phyloP scores from a whole-genome alignment of 2,888 invertebrate species.

The Drosophila stalkeri region DNA sequence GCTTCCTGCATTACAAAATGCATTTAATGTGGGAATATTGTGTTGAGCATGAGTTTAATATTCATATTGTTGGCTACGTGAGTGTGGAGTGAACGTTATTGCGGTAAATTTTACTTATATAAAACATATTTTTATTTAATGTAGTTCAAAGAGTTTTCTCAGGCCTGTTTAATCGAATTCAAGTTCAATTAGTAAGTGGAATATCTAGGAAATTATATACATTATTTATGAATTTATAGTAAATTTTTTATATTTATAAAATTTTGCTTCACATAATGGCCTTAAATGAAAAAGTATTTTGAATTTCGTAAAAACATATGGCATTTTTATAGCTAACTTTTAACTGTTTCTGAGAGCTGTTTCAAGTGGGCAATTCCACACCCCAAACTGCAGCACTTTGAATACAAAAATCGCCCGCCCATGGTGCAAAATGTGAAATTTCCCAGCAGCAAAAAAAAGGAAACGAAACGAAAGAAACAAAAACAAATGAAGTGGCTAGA shows the following conservation, averaged over 20 bases:
- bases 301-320: conserved; percentile 26
- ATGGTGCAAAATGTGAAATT: conserved; percentile 40
- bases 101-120: conserved; percentile 8
- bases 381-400: conserved; percentile 30
- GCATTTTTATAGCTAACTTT: neutral
- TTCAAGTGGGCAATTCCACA: conserved; percentile 11
- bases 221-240: neutral
- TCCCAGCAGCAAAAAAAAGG: conserved; percentile 22
- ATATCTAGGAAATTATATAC: too few relatives aligned
- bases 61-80: conserved; percentile 8
- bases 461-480: conserved; percentile 19
- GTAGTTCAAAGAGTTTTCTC: neutral
- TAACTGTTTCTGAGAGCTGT: conserved; percentile 5
- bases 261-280: neutral
- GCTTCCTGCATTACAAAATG: conserved; percentile 68
- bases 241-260: neutral
- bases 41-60: conserved; percentile 43
- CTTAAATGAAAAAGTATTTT: neutral
- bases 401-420: conserved; percentile 10
- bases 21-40: conserved; percentile 75
- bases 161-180: neutral
- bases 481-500: conserved; percentile 42
- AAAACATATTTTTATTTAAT: neutral
- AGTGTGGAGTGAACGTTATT: conserved; percentile 6
- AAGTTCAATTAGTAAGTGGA: neutral